A percentile compares a stretch with the other conserved stretches of the same genome.
phyloP scores from a whole-genome alignment of 1,140 invertebrate species.

The Drosophila suzukii region DNA sequence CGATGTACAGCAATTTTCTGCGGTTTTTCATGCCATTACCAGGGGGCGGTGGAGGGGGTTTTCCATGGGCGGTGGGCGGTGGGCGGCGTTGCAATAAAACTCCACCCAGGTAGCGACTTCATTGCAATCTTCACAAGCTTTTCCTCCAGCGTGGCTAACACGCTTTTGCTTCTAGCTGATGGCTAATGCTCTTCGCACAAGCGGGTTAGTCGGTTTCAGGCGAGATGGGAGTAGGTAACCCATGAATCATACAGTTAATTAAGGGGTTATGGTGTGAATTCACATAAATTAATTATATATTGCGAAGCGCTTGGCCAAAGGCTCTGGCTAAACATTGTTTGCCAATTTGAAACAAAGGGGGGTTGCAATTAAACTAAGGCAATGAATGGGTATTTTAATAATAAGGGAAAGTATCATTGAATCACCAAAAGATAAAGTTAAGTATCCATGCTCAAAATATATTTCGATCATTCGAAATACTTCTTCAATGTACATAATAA shows the following conservation, averaged over 20 bases:
- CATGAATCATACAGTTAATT: slow-evolving; percentile 40
- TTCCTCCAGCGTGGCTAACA: slow-evolving; percentile 60
- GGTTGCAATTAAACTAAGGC: slow-evolving; percentile 16
- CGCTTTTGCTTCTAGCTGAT: slow-evolving; percentile 74
- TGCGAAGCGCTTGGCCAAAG: slow-evolving; percentile 11
- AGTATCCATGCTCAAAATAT: too few species aligned
- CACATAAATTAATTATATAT: slow-evolving; percentile 30
- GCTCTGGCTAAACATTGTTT: slow-evolving; percentile 12
- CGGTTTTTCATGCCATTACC: slow-evolving; percentile 47
- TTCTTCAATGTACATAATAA: too few species aligned
- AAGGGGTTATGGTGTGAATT: slow-evolving; percentile 29
- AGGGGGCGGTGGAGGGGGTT: neutral
- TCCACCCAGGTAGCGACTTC: slow-evolving; percentile 66
- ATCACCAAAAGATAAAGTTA: too few species aligned
- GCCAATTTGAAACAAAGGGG: slow-evolving; percentile 4
- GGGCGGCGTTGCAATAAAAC: slow-evolving; percentile 20
- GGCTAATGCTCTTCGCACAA: slow-evolving; percentile 24
- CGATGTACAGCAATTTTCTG: slow-evolving; percentile 60
- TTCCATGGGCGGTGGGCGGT: neutral
- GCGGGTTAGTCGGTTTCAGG: slow-evolving; percentile 14
- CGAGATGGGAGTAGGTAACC: slow-evolving; percentile 1
- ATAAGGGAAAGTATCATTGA: neutral
- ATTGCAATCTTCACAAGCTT: slow-evolving; percentile 53
- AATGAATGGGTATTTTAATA: neutral
- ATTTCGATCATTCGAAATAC: too few species aligned